Conservation (phyloP, 1,140 invertebrate genomes). For the Cyrtorhinus lividipennis region DNA sequence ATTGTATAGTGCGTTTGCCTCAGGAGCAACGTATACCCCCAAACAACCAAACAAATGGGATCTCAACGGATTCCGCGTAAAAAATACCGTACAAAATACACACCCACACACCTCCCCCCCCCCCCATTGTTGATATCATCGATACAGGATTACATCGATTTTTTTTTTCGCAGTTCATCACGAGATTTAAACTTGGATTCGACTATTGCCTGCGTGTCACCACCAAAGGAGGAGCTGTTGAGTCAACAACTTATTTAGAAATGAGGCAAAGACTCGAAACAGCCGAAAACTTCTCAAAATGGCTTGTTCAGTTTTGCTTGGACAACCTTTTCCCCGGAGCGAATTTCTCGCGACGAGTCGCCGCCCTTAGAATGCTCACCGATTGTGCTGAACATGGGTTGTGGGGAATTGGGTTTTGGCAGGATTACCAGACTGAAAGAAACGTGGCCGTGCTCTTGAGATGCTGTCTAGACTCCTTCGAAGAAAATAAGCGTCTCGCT, state of each 20-base stretch:
- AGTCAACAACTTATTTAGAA: too few species aligned
- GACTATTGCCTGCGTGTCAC: not conserved
- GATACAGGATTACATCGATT: too few species aligned
- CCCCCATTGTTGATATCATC: too few species aligned
- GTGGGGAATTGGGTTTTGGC: too few species aligned
- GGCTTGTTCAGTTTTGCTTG: slow-evolving; percentile 38
- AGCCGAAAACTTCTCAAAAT: slow-evolving; percentile 37
- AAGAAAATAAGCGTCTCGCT: slow-evolving; percentile 56
- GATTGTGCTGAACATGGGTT: slow-evolving; percentile 23
- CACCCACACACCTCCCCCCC: too few species aligned
- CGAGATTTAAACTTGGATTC: not conserved
- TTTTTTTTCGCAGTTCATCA: slow-evolving; percentile 5
- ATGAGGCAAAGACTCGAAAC: too few species aligned
- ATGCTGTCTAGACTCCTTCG: slow-evolving; percentile 52
- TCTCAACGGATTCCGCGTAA: too few species aligned
- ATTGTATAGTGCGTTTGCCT: too few species aligned
- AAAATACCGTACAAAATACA: too few species aligned
- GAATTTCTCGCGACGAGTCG: slow-evolving; percentile 50
- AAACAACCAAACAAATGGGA: too few species aligned
- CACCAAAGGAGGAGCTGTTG: slow-evolving; percentile 14
- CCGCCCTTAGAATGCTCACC: slow-evolving; percentile 42
- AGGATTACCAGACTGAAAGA: slow-evolving; percentile 8
- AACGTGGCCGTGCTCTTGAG: slow-evolving; percentile 18
- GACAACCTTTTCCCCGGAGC: slow-evolving; percentile 45
- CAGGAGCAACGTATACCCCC: too few species aligned